Evolutionary conservation across 2,888 invertebrate species (phyloP).

Genomic region (Cryptocephalus moraei): DNA sequence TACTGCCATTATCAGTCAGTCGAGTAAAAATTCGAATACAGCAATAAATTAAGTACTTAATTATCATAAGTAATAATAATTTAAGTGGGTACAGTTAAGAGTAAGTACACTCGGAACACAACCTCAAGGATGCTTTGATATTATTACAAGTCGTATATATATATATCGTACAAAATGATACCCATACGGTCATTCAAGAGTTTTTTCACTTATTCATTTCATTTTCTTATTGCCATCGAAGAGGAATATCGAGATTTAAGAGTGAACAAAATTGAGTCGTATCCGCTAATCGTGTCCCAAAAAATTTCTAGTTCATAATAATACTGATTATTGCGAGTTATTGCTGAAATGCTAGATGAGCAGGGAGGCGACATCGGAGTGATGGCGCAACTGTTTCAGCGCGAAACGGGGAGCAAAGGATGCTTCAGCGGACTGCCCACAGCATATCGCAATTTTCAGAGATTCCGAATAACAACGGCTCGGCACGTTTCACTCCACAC

Average conservation of each 20-base stretch:
- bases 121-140: neutral
- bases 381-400: neutral
- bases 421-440: slow-evolving; percentile 20
- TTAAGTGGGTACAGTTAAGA: slow-evolving; percentile 11
- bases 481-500: no score
- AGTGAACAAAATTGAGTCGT: neutral
- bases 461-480: slow-evolving; percentile 4
- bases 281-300: no score
- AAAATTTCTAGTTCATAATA: slow-evolving; percentile 16
- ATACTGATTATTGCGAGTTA: slow-evolving; percentile 47
- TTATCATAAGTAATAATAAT: neutral
- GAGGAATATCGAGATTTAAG: slow-evolving; percentile 19
- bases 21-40: slow-evolving; percentile 8
- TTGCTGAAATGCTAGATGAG: slow-evolving; percentile 41
- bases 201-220: no score
- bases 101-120: slow-evolving; percentile 23
- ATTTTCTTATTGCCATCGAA: slow-evolving; percentile 22
- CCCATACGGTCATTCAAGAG: no score
- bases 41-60: slow-evolving; percentile 21
- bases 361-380: slow-evolving; percentile 24
- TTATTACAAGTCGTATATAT: neutral
- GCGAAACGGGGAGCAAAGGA: neutral
- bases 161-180: neutral
- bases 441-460: slow-evolving; percentile 22
- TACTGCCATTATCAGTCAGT: slow-evolving; percentile 22